Evolutionary conservation across 2,888 invertebrate genomes (phyloP), one percentile per base, ranked within the genome.

Genomic region (Calephelis perditalis): DNA sequence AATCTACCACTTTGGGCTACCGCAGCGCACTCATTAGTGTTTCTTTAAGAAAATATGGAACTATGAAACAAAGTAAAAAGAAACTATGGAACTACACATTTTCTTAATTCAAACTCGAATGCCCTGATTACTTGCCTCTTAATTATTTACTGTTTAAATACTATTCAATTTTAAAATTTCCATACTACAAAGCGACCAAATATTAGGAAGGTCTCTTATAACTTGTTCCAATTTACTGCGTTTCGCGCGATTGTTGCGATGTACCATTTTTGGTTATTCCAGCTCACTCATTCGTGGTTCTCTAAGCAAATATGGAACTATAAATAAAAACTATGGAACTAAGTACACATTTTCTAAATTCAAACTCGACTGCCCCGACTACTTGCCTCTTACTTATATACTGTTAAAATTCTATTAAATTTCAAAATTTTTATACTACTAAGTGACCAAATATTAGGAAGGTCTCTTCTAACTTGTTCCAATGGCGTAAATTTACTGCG

Each of bases 181-280:
- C 7, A 2, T 37, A 37, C 37, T 47, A 37, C 2, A 62, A 56
- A 46, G 55, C 58, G 45, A 40, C 56, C 43, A 58, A 47, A 40
- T 58, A 58, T 58, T 59, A 43, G 44, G 56, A 58, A 62, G 36
- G 11, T 62, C 56, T 56, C 64, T 64, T 62, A 44, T 69, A 65
- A 68, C 71, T 79, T 76, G 71, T 62, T 67, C 71, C 72, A 69
- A 69, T 82, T 81, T 81, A 82, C 80, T 81, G 81, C 81, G 81
- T 84, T 85, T 83, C 79, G 76, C 72, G 75, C 79, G 79, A 86
- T 85, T 83, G 86, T 85, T 86, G 83, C 83, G 83, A 83, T 84
- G 76, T 76, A 77, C 79, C 79, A 80, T 84, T 83, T 82, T 70
- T 78, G 82, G 78, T 79, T 81, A 82, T 82, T 78, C 79, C 72